Conservation (phyloP, 2,888 invertebrate species). For the Stenolophus ochropezus region DNA sequence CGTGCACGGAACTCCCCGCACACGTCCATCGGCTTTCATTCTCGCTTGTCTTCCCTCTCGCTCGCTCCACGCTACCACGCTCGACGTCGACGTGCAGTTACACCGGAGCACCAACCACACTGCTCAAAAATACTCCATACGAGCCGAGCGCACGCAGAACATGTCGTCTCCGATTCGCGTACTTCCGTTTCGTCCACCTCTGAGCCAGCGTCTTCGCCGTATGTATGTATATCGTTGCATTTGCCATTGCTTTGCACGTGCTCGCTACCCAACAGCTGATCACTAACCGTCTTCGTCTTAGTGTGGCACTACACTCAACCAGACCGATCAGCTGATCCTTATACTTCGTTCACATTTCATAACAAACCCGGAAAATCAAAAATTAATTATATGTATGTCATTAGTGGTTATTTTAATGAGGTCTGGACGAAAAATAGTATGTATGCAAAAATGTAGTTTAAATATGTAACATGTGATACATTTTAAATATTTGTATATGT, state of each 20-base stretch:
- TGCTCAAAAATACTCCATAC: conserved; percentile 68
- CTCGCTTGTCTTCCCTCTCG: conserved; percentile 71
- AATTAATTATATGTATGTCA: too few species aligned
- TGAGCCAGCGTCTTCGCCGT: background rate
- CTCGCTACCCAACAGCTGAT: background rate
- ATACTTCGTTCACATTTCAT: too few species aligned
- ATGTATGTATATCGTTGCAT: background rate
- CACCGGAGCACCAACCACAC: conserved; percentile 73
- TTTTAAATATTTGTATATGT: background rate
- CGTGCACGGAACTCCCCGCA: conserved; percentile 73
- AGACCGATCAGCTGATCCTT: too few species aligned
- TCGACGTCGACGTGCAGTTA: conserved; percentile 68
- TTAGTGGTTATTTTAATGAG: too few species aligned
- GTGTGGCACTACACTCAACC: background rate
- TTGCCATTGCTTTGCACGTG: background rate
- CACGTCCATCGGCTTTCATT: conserved; percentile 73
- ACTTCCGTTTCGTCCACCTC: conserved; percentile 12
- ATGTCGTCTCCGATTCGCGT: conserved; percentile 3
- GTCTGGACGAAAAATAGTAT: too few species aligned
- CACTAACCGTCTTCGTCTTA: background rate
- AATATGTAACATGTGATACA: background rate
- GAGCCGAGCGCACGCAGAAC: background rate
- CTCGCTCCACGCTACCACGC: conserved; percentile 69
- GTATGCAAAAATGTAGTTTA: background rate
- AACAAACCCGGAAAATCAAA: too few species aligned